phyloP scores from a whole-genome alignment of 2,888 invertebrate genomes.

The Synanthedon tipuliformis region DNA sequence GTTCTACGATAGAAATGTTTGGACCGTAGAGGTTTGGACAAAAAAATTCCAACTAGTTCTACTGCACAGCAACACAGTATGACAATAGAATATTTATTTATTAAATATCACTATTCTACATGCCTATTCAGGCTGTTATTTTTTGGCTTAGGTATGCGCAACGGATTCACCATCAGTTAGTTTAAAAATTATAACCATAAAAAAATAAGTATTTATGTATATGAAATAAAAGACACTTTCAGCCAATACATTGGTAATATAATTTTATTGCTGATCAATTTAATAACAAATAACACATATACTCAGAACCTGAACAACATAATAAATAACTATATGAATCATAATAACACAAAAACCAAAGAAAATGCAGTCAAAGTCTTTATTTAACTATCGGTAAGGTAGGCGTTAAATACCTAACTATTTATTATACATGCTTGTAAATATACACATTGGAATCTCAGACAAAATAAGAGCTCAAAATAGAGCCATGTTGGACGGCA shows the following conservation, averaged over 20 bases:
- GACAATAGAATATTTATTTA: too few species aligned
- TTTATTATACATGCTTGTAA: conserved; percentile 11
- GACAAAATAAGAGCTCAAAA: not conserved
- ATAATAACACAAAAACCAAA: conserved; percentile 36
- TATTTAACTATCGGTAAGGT: conserved; percentile 18
- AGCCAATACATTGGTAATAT: conserved; percentile 50
- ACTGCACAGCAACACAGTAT: too few species aligned
- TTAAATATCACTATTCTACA: too few species aligned
- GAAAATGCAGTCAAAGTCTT: conserved; percentile 36
- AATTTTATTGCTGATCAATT: conserved; percentile 61
- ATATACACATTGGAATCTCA: conserved; percentile 30
- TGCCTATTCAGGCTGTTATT: too few species aligned
- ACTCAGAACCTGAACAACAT: conserved; percentile 63
- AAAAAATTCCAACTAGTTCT: too few species aligned
- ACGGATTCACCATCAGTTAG: too few species aligned
- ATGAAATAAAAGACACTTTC: conserved; percentile 6
- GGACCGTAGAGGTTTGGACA: too few species aligned
- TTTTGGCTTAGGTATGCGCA: too few species aligned
- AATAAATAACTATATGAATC: conserved; percentile 65
- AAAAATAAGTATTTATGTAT: too few species aligned
- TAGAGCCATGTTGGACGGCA: conserved; percentile 7
- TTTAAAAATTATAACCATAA: too few species aligned
- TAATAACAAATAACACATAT: conserved; percentile 62
- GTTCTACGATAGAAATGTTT: too few species aligned
- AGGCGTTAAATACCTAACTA: conserved; percentile 12